A percentile compares a stretch with the other conserved stretches of the same genome.
phyloP scores from a whole-genome alignment of 2,113 vertebrate genomes.

The Colius striatus region DNA sequence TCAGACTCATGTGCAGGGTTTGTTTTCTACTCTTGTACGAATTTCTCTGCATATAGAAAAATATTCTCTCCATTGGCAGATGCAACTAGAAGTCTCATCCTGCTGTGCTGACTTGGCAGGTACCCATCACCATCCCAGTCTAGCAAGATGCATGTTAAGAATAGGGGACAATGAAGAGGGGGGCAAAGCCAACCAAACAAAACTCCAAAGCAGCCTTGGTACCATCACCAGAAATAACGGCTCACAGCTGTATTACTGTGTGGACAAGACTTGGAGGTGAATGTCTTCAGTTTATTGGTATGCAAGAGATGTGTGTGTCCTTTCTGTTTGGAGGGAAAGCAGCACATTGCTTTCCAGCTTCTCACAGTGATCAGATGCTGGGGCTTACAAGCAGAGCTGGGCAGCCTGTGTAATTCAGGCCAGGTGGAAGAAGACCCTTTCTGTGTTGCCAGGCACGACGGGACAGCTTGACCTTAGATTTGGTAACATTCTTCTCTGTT shows the following conservation, averaged over 20 bases:
- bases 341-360: accelerated
- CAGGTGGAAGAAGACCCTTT: background rate
- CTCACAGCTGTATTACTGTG: background rate
- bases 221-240: background rate
- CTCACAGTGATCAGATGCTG: accelerated
- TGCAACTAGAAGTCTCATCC: background rate
- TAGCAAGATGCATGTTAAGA: background rate
- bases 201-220: background rate
- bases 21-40: background rate
- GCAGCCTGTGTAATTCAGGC: background rate
- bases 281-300: background rate
- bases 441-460: accelerated
- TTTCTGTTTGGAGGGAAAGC: background rate
- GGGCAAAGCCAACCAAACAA: background rate
- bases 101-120: background rate
- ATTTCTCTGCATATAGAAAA: background rate
- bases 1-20: background rate
- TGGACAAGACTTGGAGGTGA: background rate
- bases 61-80: background rate
- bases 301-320: background rate
- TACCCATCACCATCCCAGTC: too few species aligned
- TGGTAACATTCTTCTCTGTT: background rate
- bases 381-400: background rate
- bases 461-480: background rate
- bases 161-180: background rate